These are phyloP conservation scores for Eupithecia insigniata DNA, from an alignment of 2,888 invertebrate genomes.

Conservation along the genomic window DNA sequence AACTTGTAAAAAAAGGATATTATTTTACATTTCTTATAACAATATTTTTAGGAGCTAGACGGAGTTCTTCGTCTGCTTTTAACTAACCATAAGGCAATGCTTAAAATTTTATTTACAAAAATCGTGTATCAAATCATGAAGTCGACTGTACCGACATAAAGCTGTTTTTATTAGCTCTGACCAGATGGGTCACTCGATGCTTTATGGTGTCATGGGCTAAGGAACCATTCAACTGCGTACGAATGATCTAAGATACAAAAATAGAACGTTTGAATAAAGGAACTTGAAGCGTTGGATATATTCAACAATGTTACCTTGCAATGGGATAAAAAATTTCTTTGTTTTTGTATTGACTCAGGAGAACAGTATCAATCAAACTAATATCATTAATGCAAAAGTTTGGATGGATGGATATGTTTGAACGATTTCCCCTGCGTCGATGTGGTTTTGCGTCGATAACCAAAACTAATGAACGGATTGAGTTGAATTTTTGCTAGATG, in stretches of 20 bases:
- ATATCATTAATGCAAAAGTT: background rate
- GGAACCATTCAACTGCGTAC: slow-evolving; percentile 14
- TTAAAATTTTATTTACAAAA: too few species aligned
- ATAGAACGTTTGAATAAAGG: slow-evolving; percentile 2
- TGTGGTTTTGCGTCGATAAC: too few species aligned
- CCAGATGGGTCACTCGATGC: slow-evolving; percentile 50
- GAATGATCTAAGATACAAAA: slow-evolving; percentile 39
- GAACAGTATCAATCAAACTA: too few species aligned
- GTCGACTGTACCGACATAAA: slow-evolving; percentile 43
- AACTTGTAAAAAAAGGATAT: too few species aligned
- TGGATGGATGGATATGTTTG: background rate
- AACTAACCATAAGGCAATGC: too few species aligned
- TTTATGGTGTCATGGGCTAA: slow-evolving; percentile 43
- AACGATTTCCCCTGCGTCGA: too few species aligned
- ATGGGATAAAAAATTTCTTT: background rate
- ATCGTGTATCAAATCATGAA: slow-evolving; percentile 16
- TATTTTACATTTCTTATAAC: too few species aligned
- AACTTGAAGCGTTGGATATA: background rate
- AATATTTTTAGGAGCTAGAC: too few species aligned
- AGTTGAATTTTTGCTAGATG: background rate
- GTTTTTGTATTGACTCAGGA: background rate
- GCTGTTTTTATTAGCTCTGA: slow-evolving; percentile 47
- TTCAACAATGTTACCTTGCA: slow-evolving; percentile 18
- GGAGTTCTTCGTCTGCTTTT: too few species aligned
- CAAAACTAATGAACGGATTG: background rate